A percentile compares a stretch with the other conserved stretches of the same genome.
phyloP scores from a whole-genome alignment of 2,797 vertebrate genomes.

The Sibirionetta formosa region DNA sequence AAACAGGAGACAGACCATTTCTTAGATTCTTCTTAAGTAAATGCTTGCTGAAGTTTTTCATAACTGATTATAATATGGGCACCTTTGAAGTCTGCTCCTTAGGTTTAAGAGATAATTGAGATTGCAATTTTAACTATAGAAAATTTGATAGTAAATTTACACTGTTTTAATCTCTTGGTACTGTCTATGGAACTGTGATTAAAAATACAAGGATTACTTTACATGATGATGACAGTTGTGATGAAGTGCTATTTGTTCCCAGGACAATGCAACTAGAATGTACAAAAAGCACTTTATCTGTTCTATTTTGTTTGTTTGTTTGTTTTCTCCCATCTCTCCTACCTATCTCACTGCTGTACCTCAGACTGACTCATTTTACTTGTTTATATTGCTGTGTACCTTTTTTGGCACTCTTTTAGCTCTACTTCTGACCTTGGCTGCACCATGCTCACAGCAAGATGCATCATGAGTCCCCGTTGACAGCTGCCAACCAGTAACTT shows the following conservation, averaged over 20 bases:
- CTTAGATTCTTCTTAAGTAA: not conserved
- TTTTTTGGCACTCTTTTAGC: not conserved
- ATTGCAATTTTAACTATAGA: not conserved
- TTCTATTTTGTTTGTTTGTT: not conserved
- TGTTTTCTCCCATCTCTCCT: not conserved
- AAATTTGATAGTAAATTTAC: not conserved
- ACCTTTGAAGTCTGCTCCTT: not conserved
- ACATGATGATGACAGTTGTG: accelerated
- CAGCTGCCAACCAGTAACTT: not conserved
- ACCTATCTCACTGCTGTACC: not conserved
- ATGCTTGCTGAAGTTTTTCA: not conserved
- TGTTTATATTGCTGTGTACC: not conserved
- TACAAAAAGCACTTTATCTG: not conserved
- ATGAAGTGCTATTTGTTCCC: not conserved
- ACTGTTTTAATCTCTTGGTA: not conserved
- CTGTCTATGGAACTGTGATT: not conserved
- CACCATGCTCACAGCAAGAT: not conserved
- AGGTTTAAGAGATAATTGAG: not conserved
- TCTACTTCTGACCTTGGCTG: not conserved
- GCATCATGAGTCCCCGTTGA: not conserved
- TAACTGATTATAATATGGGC: not conserved
- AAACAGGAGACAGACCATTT: not conserved
- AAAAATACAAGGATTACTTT: not conserved
- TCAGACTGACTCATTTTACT: not conserved
- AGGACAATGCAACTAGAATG: not conserved